Conservation (phyloP, 2,888 invertebrate species). For the Callinectes sapidus region DNA sequence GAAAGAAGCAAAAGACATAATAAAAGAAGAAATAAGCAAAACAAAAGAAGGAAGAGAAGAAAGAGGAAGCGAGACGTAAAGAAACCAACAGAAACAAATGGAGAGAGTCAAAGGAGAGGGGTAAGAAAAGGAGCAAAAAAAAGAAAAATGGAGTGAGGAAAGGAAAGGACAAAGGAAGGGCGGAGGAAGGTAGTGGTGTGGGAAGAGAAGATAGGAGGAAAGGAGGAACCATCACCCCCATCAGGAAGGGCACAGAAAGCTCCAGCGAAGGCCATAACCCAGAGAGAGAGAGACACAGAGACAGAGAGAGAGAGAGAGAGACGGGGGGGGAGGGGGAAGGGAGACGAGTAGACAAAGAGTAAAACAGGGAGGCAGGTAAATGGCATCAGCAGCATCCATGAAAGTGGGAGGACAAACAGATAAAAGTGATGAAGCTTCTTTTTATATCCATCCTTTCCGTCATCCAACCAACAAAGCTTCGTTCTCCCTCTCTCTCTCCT, state of each 20-base stretch:
- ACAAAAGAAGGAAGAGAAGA: neutral
- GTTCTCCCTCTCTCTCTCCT: neutral
- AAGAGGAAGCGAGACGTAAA: neutral
- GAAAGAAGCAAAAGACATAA: neutral
- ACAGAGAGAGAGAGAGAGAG: neutral
- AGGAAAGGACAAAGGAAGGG: too few relatives aligned
- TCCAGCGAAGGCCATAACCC: neutral
- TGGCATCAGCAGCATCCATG: neutral
- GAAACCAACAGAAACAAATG: neutral
- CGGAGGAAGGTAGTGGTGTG: too few relatives aligned
- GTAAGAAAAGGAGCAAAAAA: neutral
- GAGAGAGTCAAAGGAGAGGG: neutral
- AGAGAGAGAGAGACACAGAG: neutral
- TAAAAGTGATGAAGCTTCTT: neutral
- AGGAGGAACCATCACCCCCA: neutral
- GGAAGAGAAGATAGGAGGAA: neutral
- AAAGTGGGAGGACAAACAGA: constrained; percentile 28
- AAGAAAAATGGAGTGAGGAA: too few relatives aligned
- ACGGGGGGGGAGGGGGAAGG: neutral
- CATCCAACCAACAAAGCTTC: neutral
- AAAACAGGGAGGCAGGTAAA: neutral
- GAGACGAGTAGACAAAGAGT: neutral
- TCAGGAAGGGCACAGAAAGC: neutral
- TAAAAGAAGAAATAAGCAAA: neutral
- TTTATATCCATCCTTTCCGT: neutral